Percentiles rank a stretch among this genome's conserved stretches.
Evolutionary conservation across 2,797 vertebrate genomes (phyloP).

Genomic region (Xenentodon cancila): DNA sequence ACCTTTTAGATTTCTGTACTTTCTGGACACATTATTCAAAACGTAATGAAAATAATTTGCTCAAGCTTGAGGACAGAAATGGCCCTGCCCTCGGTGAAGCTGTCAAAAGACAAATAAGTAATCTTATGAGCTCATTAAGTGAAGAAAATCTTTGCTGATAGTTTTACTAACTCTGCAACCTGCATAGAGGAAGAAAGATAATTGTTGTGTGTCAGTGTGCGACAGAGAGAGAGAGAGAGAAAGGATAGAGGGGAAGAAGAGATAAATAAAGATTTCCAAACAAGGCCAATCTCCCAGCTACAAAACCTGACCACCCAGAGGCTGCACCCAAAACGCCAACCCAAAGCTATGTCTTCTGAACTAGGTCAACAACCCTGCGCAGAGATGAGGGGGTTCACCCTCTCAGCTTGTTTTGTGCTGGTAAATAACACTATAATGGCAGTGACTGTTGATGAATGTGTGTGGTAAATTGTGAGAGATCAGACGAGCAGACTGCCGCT

Average conservation of each 20-base stretch:
- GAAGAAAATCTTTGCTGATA: conserved; percentile 22
- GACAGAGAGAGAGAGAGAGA: conserved; percentile 35
- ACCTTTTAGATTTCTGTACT: not conserved
- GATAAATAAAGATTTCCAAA: conserved; percentile 76
- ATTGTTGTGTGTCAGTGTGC: conserved; percentile 41
- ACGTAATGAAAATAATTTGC: not conserved
- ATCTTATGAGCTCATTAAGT: conserved; percentile 18
- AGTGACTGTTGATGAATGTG: conserved; percentile 53
- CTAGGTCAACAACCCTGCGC: conserved; percentile 33
- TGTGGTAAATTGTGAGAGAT: conserved; percentile 64
- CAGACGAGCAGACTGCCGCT: conserved; percentile 55
- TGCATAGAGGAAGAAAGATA: conserved; percentile 29
- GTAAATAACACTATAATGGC: conserved; percentile 48
- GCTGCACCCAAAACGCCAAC: conserved; percentile 50
- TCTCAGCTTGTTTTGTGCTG: conserved; percentile 34
- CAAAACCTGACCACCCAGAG: conserved; percentile 71
- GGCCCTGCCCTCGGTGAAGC: not conserved
- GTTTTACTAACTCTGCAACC: conserved; percentile 34
- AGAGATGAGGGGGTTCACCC: conserved; percentile 10
- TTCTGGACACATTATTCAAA: not conserved
- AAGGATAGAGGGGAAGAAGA: conserved; percentile 52
- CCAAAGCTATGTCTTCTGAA: conserved; percentile 29
- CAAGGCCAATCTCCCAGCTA: conserved; percentile 65
- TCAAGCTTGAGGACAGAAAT: conserved; percentile 2
- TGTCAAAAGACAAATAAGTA: not conserved